Conservation (phyloP, 2,797 vertebrate genomes). For the Fratercula arctica region DNA sequence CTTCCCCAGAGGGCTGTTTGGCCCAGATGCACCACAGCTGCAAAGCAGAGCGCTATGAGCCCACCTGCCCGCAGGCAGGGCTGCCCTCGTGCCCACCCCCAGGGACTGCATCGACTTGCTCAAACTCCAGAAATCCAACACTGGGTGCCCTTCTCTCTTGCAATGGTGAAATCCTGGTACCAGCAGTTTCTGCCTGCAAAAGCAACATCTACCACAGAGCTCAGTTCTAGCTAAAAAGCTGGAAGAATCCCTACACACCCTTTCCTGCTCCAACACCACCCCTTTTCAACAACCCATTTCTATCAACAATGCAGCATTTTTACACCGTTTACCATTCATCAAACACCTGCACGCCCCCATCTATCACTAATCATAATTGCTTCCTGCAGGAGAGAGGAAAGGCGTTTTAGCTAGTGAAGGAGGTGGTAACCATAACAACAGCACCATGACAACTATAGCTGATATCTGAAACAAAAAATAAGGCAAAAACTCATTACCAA, state of each 20-base stretch:
- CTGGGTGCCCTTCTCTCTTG: neutral
- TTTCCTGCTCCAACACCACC: neutral
- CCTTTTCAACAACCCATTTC: neutral
- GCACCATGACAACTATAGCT: conserved; percentile 30
- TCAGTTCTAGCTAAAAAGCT: neutral
- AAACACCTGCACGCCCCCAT: neutral
- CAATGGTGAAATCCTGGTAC: neutral
- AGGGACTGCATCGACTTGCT: neutral
- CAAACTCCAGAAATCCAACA: neutral
- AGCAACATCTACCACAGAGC: neutral
- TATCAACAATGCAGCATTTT: neutral
- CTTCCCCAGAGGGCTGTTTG: neutral
- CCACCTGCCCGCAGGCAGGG: neutral
- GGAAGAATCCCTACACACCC: neutral
- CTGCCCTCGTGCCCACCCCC: neutral
- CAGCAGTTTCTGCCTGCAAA: neutral
- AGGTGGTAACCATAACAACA: conserved; percentile 52
- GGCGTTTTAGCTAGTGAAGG: neutral
- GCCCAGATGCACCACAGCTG: neutral
- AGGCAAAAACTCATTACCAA: neutral
- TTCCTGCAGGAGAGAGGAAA: conserved; percentile 33
- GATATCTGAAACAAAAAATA: neutral
- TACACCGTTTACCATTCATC: neutral
- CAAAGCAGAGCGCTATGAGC: neutral
- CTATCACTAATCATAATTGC: neutral